phyloP scores from a whole-genome alignment of 1,140 invertebrate species.

The Anastrepha obliqua region DNA sequence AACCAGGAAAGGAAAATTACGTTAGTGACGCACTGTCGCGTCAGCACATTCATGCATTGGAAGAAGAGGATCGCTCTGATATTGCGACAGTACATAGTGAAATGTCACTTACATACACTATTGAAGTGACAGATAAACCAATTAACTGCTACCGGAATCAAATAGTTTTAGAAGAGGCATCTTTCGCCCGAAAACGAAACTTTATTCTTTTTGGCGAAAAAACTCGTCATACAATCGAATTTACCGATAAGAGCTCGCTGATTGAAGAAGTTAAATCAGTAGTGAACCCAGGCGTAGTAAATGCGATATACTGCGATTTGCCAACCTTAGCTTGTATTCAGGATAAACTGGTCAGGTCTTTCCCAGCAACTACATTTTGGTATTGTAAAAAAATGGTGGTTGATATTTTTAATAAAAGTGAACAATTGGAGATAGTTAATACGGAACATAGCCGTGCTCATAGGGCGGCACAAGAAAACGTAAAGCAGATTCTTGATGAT shows the following conservation, averaged over 20 bases:
- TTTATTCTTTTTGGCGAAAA: neutral
- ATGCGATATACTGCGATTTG: neutral
- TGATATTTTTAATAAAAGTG: constrained; percentile 16
- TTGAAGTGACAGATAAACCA: neutral
- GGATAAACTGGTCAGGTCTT: neutral
- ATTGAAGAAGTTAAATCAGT: neutral
- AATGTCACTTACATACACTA: neutral
- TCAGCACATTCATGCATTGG: neutral
- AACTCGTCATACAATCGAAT: neutral
- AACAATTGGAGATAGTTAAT: constrained; percentile 15
- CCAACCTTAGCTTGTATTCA: neutral
- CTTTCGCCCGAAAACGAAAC: neutral
- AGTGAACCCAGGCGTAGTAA: neutral
- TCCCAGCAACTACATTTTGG: neutral
- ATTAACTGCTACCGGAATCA: neutral
- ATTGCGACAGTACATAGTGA: neutral
- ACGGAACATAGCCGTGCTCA: constrained; percentile 39
- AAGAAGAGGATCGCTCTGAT: neutral
- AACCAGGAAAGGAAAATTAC: constrained; percentile 14
- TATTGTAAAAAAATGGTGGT: constrained; percentile 34
- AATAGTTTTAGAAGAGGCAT: neutral
- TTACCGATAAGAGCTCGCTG: neutral
- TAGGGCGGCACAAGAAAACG: neutral
- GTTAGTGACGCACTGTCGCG: neutral
- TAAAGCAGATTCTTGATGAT: neutral